A percentile compares a stretch with the other conserved stretches of the same genome.
Conservation (phyloP, 35 echinoderm and acorn worm species). For the Apostichopus californicus region DNA sequence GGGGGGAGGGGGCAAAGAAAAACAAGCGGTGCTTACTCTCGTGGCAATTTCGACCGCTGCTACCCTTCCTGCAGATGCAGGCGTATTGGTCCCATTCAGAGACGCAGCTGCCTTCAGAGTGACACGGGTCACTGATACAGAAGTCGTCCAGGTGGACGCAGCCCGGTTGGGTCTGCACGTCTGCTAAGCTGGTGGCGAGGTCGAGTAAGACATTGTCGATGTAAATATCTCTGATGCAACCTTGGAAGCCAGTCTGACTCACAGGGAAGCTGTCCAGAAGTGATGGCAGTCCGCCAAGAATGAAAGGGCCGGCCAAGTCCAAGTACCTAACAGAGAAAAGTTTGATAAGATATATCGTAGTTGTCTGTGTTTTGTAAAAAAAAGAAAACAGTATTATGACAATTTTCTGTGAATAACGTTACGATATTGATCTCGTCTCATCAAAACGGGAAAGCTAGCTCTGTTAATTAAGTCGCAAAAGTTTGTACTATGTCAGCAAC, state of each 20-base stretch:
- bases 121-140: constrained; percentile 71
- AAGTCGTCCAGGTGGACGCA: constrained; percentile 78
- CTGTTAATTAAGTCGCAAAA: too few relatives aligned
- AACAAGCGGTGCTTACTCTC: constrained; percentile 66
- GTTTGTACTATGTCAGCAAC: too few relatives aligned
- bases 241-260: constrained; percentile 75
- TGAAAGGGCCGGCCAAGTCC: constrained; percentile 83
- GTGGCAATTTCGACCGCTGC: constrained; percentile 79
- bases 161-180: constrained; percentile 65
- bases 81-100: constrained; percentile 80
- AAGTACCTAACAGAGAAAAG: constrained; percentile 65
- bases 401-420: too few relatives aligned
- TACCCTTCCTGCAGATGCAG: constrained; percentile 70
- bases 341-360: too few relatives aligned
- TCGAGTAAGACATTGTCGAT: constrained; percentile 85
- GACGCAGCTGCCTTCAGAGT: constrained; percentile 68
- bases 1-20: too few relatives aligned
- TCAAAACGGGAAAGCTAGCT: too few relatives aligned
- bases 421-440: too few relatives aligned
- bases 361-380: too few relatives aligned
- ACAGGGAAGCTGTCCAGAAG: constrained; percentile 87
- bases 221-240: constrained; percentile 89
- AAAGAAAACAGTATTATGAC: too few relatives aligned
- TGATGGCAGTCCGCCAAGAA: constrained; percentile 82
- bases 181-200: constrained; percentile 77